Conservation (phyloP, 1,140 invertebrate genomes). For the Drosophila aff. region DNA sequence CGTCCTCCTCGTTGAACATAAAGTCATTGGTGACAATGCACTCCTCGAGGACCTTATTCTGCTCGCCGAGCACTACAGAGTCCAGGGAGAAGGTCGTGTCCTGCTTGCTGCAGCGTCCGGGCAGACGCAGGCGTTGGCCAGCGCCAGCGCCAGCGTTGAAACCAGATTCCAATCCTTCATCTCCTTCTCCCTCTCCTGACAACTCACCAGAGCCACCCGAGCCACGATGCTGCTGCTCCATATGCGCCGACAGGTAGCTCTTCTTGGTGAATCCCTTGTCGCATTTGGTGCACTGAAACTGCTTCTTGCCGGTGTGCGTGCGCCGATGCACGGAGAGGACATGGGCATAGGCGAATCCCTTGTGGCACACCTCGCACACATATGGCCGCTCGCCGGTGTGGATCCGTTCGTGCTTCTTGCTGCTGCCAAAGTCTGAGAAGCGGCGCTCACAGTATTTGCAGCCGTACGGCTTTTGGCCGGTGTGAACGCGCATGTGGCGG, state of each 20-base stretch:
- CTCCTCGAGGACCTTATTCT: conserved; percentile 68
- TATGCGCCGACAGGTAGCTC: conserved; percentile 70
- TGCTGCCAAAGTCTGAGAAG: conserved; percentile 88
- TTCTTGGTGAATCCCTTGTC: conserved; percentile 84
- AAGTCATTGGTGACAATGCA: conserved; percentile 77
- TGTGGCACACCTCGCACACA: conserved; percentile 89
- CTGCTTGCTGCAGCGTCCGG: conserved; percentile 23
- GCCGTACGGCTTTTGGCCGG: conserved; percentile 87
- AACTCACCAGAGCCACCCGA: not conserved
- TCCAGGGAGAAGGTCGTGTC: conserved; percentile 14
- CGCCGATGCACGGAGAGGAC: conserved; percentile 87
- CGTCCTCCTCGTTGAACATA: conserved; percentile 69
- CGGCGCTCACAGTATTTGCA: conserved; percentile 89
- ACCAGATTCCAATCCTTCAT: not conserved
- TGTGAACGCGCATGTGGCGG: conserved; percentile 82
- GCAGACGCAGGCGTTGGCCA: not conserved
- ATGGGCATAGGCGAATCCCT: conserved; percentile 90
- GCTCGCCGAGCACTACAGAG: conserved; percentile 37
- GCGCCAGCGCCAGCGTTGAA: not conserved
- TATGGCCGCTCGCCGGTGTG: conserved; percentile 93
- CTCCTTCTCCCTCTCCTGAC: not conserved
- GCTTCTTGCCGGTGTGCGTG: conserved; percentile 89
- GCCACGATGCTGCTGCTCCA: conserved; percentile 72
- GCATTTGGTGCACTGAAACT: conserved; percentile 85
- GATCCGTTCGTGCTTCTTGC: conserved; percentile 88